Evolutionary conservation across 2,113 vertebrate genomes (phyloP).

Genomic region (Sphyrna mokarran): DNA sequence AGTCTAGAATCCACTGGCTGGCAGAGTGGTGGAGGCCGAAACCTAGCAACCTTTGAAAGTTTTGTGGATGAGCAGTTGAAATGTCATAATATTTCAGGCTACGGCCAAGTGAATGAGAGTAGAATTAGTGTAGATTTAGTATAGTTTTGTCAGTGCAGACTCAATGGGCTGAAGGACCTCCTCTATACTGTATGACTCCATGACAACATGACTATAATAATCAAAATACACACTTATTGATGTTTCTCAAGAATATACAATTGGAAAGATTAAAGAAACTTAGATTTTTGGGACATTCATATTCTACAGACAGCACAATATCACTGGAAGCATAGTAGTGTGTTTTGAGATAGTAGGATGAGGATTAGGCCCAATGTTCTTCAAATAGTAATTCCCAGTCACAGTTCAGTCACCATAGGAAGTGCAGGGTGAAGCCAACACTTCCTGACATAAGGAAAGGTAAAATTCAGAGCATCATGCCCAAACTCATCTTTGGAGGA

Average conservation of each 20-base stretch:
- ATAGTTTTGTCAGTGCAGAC: too few species aligned
- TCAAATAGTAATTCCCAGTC: not conserved
- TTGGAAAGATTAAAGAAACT: not conserved
- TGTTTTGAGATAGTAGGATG: not conserved
- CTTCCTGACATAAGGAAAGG: not conserved
- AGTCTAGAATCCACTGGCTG: too few species aligned
- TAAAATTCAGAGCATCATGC: not conserved
- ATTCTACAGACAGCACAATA: not conserved
- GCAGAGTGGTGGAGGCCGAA: too few species aligned
- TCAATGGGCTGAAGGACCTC: too few species aligned
- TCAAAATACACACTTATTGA: not conserved
- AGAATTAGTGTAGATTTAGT: too few species aligned
- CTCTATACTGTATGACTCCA: too few species aligned
- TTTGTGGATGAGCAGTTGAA: too few species aligned
- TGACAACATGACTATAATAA: too few species aligned
- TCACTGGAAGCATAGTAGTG: not conserved
- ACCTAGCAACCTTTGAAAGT: too few species aligned
- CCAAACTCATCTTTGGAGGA: too few species aligned
- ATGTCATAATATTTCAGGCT: too few species aligned
- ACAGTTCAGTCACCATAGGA: not conserved
- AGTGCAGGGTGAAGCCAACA: not conserved
- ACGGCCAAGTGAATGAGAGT: too few species aligned
- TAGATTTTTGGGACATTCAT: not conserved
- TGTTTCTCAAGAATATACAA: not conserved
- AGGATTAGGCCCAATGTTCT: not conserved